Percentiles rank a stretch among this genome's conserved stretches.
Evolutionary conservation across 1,140 invertebrate species (phyloP).

Genomic region (Leptopilina boulardi): DNA sequence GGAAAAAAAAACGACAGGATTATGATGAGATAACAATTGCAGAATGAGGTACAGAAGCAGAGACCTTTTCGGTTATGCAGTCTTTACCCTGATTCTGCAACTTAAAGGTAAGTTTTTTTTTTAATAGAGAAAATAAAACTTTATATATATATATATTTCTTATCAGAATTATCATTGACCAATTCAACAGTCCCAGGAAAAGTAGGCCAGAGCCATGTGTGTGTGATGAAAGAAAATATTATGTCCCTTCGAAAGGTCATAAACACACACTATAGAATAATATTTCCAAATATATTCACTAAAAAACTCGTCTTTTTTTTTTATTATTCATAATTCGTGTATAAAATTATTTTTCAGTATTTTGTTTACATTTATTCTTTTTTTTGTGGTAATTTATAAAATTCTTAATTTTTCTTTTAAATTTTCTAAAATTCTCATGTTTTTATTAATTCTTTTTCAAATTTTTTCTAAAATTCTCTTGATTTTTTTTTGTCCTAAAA

Average conservation of each 20-base stretch:
- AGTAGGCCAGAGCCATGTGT: slow-evolving; percentile 3
- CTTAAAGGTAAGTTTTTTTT: slow-evolving; percentile 64
- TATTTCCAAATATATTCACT: no score
- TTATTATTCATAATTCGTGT: no score
- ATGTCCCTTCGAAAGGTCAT: not conserved
- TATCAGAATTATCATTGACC: not conserved
- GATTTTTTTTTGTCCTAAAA: no score
- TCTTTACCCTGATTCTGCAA: slow-evolving; percentile 70
- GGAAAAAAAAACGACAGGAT: slow-evolving; percentile 34
- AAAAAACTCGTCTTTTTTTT: no score
- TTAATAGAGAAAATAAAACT: not conserved
- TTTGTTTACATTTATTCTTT: no score
- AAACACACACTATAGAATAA: not conserved
- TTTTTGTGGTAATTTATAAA: no score
- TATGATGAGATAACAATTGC: slow-evolving; percentile 75
- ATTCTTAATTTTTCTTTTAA: no score
- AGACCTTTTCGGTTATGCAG: slow-evolving; percentile 73
- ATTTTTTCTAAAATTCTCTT: no score
- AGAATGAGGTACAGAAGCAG: slow-evolving; percentile 74
- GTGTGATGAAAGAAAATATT: not conserved
- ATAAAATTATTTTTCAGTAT: no score
- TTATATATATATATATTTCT: not conserved
- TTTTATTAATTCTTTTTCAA: no score
- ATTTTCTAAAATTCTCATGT: no score
- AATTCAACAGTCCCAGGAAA: slow-evolving; percentile 1